Percentiles rank a stretch among this genome's conserved stretches.
phyloP scores from a whole-genome alignment of 2,888 invertebrate genomes.

The Pomacea canaliculata region DNA sequence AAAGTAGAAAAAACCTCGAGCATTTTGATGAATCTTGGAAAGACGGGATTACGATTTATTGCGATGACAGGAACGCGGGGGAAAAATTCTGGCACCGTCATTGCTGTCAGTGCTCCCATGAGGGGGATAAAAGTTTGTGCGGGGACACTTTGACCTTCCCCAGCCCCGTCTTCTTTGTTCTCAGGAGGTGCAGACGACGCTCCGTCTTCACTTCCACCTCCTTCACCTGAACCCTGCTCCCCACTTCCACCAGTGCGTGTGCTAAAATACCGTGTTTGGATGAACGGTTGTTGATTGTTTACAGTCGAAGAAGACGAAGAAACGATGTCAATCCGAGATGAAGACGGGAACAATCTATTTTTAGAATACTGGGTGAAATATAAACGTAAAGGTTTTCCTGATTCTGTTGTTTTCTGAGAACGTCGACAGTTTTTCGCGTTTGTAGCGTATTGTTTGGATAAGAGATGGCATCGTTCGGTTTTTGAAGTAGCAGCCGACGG shows the following conservation, averaged over 20 bases:
- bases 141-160: neutral
- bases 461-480: neutral
- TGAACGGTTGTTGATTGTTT: neutral
- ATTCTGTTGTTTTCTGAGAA: neutral
- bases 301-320: neutral
- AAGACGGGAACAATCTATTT: neutral
- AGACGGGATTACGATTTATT: slow-evolving; percentile 93
- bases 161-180: neutral
- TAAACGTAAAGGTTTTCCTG: neutral
- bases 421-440: neutral
- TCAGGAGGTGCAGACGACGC: neutral
- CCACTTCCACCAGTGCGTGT: neutral
- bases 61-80: slow-evolving; percentile 96
- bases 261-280: slow-evolving; percentile 4
- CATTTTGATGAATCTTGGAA: slow-evolving; percentile 97
- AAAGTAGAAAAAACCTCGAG: slow-evolving; percentile 79
- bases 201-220: slow-evolving; percentile 4
- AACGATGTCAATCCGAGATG: neutral
- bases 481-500: neutral
- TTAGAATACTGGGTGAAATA: slow-evolving; percentile 2
- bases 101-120: slow-evolving; percentile 79
- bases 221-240: neutral
- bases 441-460: neutral
- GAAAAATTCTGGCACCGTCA: slow-evolving; percentile 95
- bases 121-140: slow-evolving; percentile 20